Evolutionary conservation across 2,797 vertebrate species (phyloP).

Genomic region (Diplodus sargus): DNA sequence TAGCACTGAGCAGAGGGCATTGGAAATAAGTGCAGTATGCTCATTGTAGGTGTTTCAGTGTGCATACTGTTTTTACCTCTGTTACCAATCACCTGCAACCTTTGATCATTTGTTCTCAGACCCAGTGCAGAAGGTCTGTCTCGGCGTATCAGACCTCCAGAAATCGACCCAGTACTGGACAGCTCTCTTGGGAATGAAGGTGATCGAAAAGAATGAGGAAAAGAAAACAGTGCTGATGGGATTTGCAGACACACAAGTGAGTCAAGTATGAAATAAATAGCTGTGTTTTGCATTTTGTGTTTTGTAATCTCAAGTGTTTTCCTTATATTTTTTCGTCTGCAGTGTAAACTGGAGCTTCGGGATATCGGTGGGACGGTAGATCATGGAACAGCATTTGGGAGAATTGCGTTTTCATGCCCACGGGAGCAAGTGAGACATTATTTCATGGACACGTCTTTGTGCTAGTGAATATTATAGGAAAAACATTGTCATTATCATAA

Average conservation of each 20-base stretch:
- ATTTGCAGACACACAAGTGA: slow-evolving; percentile 91
- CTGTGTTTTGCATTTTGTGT: not conserved
- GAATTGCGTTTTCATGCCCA: slow-evolving; percentile 96
- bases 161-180: slow-evolving; percentile 92
- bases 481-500: not conserved
- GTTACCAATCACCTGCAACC: not conserved
- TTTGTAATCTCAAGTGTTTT: slow-evolving; percentile 6
- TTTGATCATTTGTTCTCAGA: slow-evolving; percentile 78
- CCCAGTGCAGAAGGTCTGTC: slow-evolving; percentile 93
- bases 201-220: slow-evolving; percentile 89
- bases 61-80: not conserved
- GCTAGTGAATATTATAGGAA: slow-evolving; percentile 14
- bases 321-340: slow-evolving; percentile 14
- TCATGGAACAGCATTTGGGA: slow-evolving; percentile 93
- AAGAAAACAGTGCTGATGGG: slow-evolving; percentile 90
- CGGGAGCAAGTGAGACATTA: slow-evolving; percentile 88
- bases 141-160: slow-evolving; percentile 92
- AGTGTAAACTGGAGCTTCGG: slow-evolving; percentile 95
- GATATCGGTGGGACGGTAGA: slow-evolving; percentile 85
- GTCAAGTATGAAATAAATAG: slow-evolving; percentile 13
- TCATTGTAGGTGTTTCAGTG: not conserved
- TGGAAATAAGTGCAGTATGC: not conserved
- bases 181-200: slow-evolving; percentile 90
- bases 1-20: not conserved
- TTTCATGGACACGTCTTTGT: not conserved